Percentiles rank a stretch among this genome's conserved stretches.
phyloP scores from a whole-genome alignment of 1,140 invertebrate species.

The Drosophila tristis region DNA sequence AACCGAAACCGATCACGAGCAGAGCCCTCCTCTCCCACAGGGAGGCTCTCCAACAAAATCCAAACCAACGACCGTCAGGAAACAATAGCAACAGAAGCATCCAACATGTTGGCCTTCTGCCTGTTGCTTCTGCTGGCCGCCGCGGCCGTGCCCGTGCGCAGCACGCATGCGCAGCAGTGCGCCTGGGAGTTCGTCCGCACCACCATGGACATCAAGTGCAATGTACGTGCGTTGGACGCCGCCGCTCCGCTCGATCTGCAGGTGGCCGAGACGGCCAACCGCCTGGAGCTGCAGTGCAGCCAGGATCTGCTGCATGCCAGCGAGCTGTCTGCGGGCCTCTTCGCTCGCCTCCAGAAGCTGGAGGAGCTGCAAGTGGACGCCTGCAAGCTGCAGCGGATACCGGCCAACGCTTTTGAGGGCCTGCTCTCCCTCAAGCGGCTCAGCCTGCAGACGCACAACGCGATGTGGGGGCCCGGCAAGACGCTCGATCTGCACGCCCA shows the following conservation, averaged over 20 bases:
- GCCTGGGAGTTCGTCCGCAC: constrained; percentile 82
- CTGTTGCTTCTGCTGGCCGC: constrained; percentile 54
- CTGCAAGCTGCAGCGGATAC: constrained; percentile 90
- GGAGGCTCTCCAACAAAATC: constrained; percentile 11
- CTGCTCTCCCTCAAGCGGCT: constrained; percentile 89
- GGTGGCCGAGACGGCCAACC: constrained; percentile 88
- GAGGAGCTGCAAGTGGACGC: constrained; percentile 88
- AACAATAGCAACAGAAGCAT: neutral
- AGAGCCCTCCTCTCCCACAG: neutral
- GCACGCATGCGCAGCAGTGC: constrained; percentile 80
- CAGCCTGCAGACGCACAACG: constrained; percentile 88
- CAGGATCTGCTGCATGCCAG: constrained; percentile 88
- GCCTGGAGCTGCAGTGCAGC: constrained; percentile 88
- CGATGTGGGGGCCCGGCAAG: constrained; percentile 87
- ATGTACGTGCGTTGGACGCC: constrained; percentile 85
- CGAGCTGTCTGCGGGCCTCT: constrained; percentile 87
- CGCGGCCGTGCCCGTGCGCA: neutral
- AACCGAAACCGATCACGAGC: constrained; percentile 9
- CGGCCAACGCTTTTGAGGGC: constrained; percentile 89
- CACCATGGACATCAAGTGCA: constrained; percentile 85
- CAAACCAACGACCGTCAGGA: constrained; percentile 4
- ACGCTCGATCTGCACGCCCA: constrained; percentile 87
- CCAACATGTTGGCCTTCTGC: constrained; percentile 20
- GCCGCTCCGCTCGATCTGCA: constrained; percentile 85
- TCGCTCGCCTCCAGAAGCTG: constrained; percentile 88